phyloP scores from a whole-genome alignment of 1,140 invertebrate species.

The Cardiocondyla obscurior region DNA sequence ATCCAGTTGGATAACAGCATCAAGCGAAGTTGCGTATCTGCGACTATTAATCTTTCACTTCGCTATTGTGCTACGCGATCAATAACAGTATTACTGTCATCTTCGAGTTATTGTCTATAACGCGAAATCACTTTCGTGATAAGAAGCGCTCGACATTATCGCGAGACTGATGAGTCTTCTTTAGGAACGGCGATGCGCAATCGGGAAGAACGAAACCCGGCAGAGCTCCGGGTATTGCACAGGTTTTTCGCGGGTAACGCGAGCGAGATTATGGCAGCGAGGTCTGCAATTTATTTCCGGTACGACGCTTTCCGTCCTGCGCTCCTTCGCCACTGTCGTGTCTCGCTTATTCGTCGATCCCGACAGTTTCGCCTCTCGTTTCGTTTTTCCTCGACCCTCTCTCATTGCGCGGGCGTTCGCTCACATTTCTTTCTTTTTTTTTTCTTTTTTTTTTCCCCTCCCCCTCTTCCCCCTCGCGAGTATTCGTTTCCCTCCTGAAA shows the following conservation, averaged over 20 bases:
- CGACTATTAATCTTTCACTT: constrained; percentile 53
- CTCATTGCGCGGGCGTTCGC: not conserved
- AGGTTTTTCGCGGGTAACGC: constrained; percentile 7
- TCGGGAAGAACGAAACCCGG: not conserved
- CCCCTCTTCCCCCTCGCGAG: not conserved
- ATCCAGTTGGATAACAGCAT: no score
- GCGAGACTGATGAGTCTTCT: constrained; percentile 32
- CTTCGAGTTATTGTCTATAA: constrained; percentile 25
- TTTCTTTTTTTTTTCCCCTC: not conserved
- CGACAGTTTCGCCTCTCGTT: constrained; percentile 63
- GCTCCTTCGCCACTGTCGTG: constrained; percentile 14
- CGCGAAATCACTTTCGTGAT: not conserved
- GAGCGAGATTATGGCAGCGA: constrained; percentile 33
- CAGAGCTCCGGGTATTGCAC: no score
- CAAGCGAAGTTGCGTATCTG: constrained; percentile 10
- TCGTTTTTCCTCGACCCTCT: constrained; percentile 11
- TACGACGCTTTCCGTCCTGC: constrained; percentile 6
- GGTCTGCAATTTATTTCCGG: constrained; percentile 47
- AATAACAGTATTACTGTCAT: constrained; percentile 22
- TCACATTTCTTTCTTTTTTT: constrained; percentile 2
- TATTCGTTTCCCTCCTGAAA: constrained; percentile 46
- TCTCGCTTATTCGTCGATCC: constrained; percentile 58
- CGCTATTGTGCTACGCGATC: not conserved
- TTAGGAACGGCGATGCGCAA: not conserved
- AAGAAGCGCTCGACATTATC: constrained; percentile 30